Base-by-base conservation (phyloP, 2,888 invertebrate genomes). In the Arctia plantaginis region DNA sequence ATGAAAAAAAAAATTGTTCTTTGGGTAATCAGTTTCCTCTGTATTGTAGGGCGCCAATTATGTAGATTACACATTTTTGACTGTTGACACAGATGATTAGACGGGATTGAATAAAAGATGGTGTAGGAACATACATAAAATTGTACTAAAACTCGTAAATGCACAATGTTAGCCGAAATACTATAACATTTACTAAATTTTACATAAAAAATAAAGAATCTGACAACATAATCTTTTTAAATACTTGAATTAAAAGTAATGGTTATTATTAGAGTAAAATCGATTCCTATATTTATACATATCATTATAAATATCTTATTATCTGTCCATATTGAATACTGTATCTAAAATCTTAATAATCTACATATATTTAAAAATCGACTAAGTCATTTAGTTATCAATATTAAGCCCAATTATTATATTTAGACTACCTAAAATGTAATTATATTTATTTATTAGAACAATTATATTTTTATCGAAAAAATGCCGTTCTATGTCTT, bases 401-500 rank as follows among this genome's bases (percentile, higher is more conserved):
- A 62, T 30, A 30, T 0, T 27, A 62, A 62, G 30, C 15, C 15
- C 15, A 59, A 13, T 13, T 59, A 59, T 30, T 27, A 30, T 62
- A 30, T 30, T 62, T 62, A 62, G 15, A 18, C 8, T 15, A 2
- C n/a, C n/a, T n/a, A n/a, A n/a, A n/a, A n/a, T n/a, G n/a, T 30
- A 59, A n/a, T 27, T 27, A n/a, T 27, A 62, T 62, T 62, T 27
- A 59, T 59, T 59, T 59, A 27, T 66, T 27, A 41, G 33, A 68
- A 47, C 18, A 33, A 12, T 51, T 18, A 78, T 67, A 59, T 27
- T 74, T 75, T 77, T 66, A 76, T 71, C 41, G 78, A 77, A 76
- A 73, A 59, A 47, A 77, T 85, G 79, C 78, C 80, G 78, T 80
- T 85, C 69, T 77, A 77, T 73, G 77, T 84, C 76, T 80, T 83